Percentiles rank a stretch among this genome's conserved stretches.
These are phyloP conservation scores for Nasua narica DNA, from an alignment of 2,797 vertebrate genomes.

Conservation along the genomic window DNA sequence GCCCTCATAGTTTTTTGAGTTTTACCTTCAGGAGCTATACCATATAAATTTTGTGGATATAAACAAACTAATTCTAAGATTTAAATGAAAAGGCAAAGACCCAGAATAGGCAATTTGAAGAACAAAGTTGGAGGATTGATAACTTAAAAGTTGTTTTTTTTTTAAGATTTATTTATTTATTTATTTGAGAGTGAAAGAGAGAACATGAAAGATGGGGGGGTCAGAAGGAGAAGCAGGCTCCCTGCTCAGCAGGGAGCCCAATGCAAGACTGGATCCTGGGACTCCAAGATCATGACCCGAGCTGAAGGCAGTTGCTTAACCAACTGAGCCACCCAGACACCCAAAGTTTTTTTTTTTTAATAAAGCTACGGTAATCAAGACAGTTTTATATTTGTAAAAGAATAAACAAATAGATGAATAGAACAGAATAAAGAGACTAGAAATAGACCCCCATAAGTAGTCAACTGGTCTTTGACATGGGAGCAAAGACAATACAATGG, in stretches of 20 bases:
- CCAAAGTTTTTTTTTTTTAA: too few relatives aligned
- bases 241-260: too few relatives aligned
- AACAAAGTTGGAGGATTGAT: neutral
- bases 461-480: neutral
- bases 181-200: too few relatives aligned
- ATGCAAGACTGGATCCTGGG: too few relatives aligned
- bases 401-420: neutral
- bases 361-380: neutral
- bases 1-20: neutral
- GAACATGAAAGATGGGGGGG: too few relatives aligned
- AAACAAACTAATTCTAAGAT: neutral
- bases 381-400: neutral
- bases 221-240: too few relatives aligned
- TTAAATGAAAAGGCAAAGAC: neutral
- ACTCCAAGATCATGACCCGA: too few relatives aligned
- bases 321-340: too few relatives aligned
- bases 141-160: neutral
- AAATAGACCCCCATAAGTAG: neutral
- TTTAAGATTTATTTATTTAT: too few relatives aligned
- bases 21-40: neutral
- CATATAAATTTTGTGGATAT: neutral
- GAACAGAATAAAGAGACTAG: neutral
- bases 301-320: too few relatives aligned
- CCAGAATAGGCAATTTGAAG: neutral
- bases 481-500: neutral